Evolutionary conservation across 2,888 invertebrate genomes (phyloP), one percentile per base, ranked within the genome.

Genomic region (Eubasilissa splendida): DNA sequence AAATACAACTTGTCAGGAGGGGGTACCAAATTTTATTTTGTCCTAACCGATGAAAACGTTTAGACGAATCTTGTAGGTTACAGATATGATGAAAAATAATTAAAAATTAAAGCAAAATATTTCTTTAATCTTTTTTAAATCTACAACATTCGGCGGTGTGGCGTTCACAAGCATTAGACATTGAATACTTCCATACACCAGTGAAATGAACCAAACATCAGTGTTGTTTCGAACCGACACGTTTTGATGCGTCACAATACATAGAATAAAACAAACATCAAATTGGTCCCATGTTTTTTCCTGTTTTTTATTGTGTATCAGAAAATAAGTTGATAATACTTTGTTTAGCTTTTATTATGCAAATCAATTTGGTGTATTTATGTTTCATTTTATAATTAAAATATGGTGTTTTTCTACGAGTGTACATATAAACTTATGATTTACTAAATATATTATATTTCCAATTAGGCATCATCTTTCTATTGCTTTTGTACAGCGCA

Each of bases 231-330:
- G 42, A 42, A 42, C 42, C 42, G 2, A 42, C 42, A 42, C 42
- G 1, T 42, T 42, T 42, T 42, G 42, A 42, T 42, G 42, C 42
- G 2, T 42, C 42, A 42, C 2, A 42, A 58, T 58, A 58, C 11
- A 9, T 50, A 73, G 33, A 73, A 73, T 58, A 73, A 76, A 79
- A 70, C 53, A 74, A 82, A 76, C 70, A 68, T 77, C 75, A 52
- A 80, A 71, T 79, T 80, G 77, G 77, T 82, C 80, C 82, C 80
- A 76, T 77, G 71, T 73, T 56, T 73, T 73, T 73, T 73, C 56
- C 58, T 56, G 68, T 50, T 73, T 31, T 71, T 56, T 56, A 33
- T 31, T 73, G 9, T 73, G 71, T 11, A 31, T 14, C 33, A 31
- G 71, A 22, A 58, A 73, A 56, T 56, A 73, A 56, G 56, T 73